Evolutionary conservation across 2,797 vertebrate genomes (phyloP).

Genomic region (Notolepis coatsorum): DNA sequence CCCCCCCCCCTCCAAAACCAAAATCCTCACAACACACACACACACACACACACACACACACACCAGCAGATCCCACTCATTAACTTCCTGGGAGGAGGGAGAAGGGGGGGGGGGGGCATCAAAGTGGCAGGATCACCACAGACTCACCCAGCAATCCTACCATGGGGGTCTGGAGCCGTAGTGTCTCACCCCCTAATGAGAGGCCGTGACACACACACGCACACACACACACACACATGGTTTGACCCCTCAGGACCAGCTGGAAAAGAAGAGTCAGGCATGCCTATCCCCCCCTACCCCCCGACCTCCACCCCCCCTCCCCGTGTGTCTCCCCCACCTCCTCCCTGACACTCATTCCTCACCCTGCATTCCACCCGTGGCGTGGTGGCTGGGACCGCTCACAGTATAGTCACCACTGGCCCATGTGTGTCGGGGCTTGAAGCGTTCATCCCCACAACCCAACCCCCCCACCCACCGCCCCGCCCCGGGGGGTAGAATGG

Average conservation of each 20-base stretch:
- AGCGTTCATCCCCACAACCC: slow-evolving; percentile 27
- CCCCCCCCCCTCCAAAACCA: slow-evolving; percentile 37
- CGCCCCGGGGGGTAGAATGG: neutral
- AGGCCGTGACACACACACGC: slow-evolving; percentile 54
- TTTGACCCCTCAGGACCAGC: slow-evolving; percentile 74
- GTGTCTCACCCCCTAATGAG: slow-evolving; percentile 82
- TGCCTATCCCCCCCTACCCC: slow-evolving; percentile 38
- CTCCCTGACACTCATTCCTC: slow-evolving; percentile 32
- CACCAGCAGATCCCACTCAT: slow-evolving; percentile 66
- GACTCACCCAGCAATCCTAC: slow-evolving; percentile 73
- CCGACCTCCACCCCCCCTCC: neutral
- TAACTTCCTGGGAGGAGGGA: slow-evolving; percentile 68
- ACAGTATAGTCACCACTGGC: slow-evolving; percentile 40
- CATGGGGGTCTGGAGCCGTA: slow-evolving; percentile 82
- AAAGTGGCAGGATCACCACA: slow-evolving; percentile 78
- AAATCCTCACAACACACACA: neutral
- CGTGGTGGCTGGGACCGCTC: slow-evolving; percentile 30
- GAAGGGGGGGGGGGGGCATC: slow-evolving; percentile 68
- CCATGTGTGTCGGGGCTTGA: slow-evolving; percentile 32
- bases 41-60: neutral
- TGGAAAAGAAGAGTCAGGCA: slow-evolving; percentile 75
- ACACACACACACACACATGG: slow-evolving; percentile 49
- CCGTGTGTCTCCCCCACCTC: slow-evolving; percentile 32
- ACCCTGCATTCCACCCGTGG: slow-evolving; percentile 62
- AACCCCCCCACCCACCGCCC: slow-evolving; percentile 18